phyloP scores from a whole-genome alignment of 2,113 vertebrate species.

The Callaeas wilsoni region DNA sequence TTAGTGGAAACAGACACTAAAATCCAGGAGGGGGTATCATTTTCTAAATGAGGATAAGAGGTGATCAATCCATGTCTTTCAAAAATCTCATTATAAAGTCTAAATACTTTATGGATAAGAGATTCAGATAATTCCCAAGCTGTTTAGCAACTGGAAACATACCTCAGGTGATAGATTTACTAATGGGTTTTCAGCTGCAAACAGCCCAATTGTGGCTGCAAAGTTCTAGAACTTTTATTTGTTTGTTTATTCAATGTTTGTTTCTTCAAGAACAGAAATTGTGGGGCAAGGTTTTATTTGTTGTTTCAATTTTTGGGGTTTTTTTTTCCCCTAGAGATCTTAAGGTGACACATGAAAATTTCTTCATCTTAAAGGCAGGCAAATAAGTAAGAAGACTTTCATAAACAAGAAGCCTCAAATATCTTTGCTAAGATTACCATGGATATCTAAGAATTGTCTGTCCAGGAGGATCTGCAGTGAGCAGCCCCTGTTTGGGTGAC shows the following conservation, averaged over 20 bases:
- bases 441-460: background rate
- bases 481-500: background rate
- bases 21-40: slow-evolving; percentile 29
- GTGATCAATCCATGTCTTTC: slow-evolving; percentile 54
- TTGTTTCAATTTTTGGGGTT: background rate
- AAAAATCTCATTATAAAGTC: slow-evolving; percentile 50
- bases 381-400: background rate
- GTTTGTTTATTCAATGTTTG: background rate
- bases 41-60: slow-evolving; percentile 33
- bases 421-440: background rate
- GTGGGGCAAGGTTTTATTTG: background rate
- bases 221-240: background rate
- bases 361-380: background rate
- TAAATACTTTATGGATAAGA: slow-evolving; percentile 49
- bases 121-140: slow-evolving; percentile 18
- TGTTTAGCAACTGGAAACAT: slow-evolving; percentile 26
- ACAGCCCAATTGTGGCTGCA: background rate
- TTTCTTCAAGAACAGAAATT: background rate
- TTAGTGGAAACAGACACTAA: slow-evolving; percentile 15
- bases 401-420: background rate
- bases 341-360: background rate
- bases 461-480: background rate
- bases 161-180: slow-evolving; percentile 20
- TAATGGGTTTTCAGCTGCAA: slow-evolving; percentile 23
- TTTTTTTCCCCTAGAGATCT: background rate